Evolutionary conservation across 2,888 invertebrate species (phyloP).

Genomic region (Ichneumoninae sp.): DNA sequence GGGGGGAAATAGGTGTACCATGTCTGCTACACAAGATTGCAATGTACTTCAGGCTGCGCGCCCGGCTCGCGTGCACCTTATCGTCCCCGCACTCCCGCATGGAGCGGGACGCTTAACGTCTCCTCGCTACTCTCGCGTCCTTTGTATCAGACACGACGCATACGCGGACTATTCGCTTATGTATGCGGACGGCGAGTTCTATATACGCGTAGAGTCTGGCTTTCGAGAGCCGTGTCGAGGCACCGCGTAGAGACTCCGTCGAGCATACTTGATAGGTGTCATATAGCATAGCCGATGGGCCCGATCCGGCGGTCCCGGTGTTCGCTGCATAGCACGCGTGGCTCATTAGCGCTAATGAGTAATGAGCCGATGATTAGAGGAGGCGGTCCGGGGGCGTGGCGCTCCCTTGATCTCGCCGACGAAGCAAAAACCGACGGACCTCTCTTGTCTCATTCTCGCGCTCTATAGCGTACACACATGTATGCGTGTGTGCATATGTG

Average conservation of each 20-base stretch:
- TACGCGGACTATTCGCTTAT: constrained; percentile 33
- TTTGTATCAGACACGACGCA: constrained; percentile 64
- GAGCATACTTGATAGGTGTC: constrained; percentile 66
- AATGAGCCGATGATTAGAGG: constrained; percentile 84
- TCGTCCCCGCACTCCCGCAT: constrained; percentile 61
- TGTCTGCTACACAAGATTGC: background rate
- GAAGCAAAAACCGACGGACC: constrained; percentile 76
- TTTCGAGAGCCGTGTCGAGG: constrained; percentile 7
- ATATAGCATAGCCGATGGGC: constrained; percentile 42
- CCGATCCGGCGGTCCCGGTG: constrained; percentile 35
- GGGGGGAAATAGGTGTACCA: constrained; percentile 38
- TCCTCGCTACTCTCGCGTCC: constrained; percentile 31
- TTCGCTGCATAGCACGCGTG: constrained; percentile 78
- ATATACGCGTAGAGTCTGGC: constrained; percentile 1
- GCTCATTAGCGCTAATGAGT: constrained; percentile 84
- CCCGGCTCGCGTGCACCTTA: constrained; percentile 73
- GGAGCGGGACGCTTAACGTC: constrained; percentile 51
- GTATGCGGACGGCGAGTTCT: background rate
- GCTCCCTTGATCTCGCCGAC: constrained; percentile 82
- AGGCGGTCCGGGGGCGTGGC: constrained; percentile 84
- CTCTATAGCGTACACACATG: constrained; percentile 45
- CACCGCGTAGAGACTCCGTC: background rate
- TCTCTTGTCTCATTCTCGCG: constrained; percentile 68
- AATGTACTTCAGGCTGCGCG: constrained; percentile 10
- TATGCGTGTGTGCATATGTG: constrained; percentile 5